A percentile compares a stretch with the other conserved stretches of the same genome.
Conservation (phyloP, 2,797 vertebrate species). For the Harpagifer antarcticus region DNA sequence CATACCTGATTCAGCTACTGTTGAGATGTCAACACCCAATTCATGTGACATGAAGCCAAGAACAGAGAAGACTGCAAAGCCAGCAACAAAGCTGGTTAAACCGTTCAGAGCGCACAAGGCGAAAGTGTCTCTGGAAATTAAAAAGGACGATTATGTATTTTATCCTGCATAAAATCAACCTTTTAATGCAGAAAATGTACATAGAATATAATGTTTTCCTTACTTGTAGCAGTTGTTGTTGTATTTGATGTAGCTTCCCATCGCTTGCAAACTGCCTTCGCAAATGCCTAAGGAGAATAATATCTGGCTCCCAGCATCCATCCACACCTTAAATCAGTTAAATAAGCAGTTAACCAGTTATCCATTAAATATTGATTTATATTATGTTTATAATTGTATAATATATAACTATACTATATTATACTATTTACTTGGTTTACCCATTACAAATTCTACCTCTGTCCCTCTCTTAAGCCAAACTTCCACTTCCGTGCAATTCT, state of each 20-base stretch:
- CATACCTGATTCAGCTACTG: neutral
- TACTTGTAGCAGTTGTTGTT: conserved; percentile 10
- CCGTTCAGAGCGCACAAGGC: neutral
- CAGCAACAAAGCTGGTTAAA: neutral
- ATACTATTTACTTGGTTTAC: too few species aligned
- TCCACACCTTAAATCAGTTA: neutral
- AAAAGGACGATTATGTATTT: neutral
- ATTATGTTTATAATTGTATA: neutral
- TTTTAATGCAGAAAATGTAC: neutral
- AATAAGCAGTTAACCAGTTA: neutral
- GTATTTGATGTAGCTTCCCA: conserved; percentile 4
- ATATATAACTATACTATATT: too few species aligned
- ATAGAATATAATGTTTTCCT: neutral
- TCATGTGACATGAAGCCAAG: neutral
- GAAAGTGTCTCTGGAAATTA: neutral
- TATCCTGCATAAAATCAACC: neutral
- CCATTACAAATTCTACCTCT: too few species aligned
- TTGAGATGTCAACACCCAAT: neutral
- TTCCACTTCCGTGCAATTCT: too few species aligned
- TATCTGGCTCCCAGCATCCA: conserved; percentile 9
- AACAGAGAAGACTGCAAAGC: neutral
- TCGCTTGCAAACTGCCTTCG: neutral
- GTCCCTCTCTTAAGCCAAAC: too few species aligned
- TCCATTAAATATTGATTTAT: neutral
- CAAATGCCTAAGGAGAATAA: neutral